These are phyloP conservation scores for Perodicticus potto DNA, from an alignment of 2,797 vertebrate species.

Conservation along the genomic window DNA sequence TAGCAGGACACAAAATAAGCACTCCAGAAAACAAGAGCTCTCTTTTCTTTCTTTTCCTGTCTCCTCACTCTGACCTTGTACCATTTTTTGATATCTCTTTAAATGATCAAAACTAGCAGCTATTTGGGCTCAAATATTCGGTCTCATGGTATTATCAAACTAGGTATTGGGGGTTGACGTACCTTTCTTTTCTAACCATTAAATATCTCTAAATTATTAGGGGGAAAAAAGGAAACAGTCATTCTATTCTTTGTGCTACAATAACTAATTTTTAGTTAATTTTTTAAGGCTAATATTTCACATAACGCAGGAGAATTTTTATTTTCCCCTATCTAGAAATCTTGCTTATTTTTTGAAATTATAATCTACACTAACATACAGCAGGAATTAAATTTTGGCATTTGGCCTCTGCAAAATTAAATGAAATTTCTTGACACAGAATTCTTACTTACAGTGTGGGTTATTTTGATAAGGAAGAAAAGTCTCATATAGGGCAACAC, in stretches of 20 bases:
- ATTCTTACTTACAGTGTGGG: not conserved
- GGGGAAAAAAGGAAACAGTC: not conserved
- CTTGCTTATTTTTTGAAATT: conserved; percentile 35
- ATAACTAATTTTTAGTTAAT: not conserved
- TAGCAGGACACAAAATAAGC: not conserved
- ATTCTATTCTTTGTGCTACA: not conserved
- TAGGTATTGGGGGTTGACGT: not conserved
- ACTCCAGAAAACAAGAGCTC: not conserved
- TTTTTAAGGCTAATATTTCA: not conserved
- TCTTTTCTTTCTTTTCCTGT: not conserved
- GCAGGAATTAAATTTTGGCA: not conserved
- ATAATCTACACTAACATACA: not conserved
- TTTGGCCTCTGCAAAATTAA: conserved; percentile 28
- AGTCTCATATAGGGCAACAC: conserved; percentile 78
- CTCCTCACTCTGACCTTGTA: rapidly evolving
- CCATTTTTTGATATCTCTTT: not conserved
- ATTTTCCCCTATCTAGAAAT: not conserved
- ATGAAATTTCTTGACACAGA: conserved; percentile 43
- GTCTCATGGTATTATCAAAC: not conserved
- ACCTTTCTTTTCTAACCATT: conserved; percentile 4
- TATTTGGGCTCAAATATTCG: conserved; percentile 17
- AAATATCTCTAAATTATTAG: not conserved
- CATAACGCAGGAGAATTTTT: not conserved
- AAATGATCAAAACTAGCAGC: not conserved
- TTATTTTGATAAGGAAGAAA: conserved; percentile 49